Base-by-base conservation (phyloP, 2,888 invertebrate genomes). In the Coremacera marginata region DNA sequence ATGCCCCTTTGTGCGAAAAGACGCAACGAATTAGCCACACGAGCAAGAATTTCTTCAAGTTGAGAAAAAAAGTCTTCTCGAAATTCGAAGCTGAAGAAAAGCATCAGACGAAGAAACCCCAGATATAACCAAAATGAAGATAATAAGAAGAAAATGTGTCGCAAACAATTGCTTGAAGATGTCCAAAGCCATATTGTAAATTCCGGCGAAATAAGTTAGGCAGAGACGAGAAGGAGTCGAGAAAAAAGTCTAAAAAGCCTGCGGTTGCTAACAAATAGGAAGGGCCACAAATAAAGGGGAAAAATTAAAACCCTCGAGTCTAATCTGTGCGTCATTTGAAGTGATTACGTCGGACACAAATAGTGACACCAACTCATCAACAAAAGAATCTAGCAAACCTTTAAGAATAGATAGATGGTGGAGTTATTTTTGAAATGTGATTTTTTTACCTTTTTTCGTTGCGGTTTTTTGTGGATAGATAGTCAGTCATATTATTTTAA, bases 241-340 rank as follows among this genome's bases (percentile, higher is more conserved):
- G 55, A 68, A 22, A 73, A 49, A 25, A 51, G 65, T 8, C 75
- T 31, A 34, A 65, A 27, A 19, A n/a, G 14, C 49, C 62, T 37
- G 70, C 57, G 67, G 49, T 49, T 11, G 19, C 14, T 7, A 14
- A 65, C 65, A 2, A 65, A 34, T 5, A 27, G 16, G n/a, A 9
- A 65, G 65, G 9, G 37, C 14, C 37, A 52, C 22, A 27, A 31
- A 44, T 16, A 22, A 34, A 51, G 7, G 55, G 51, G 74, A 34
- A 31, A n/a, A 49, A 25, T 34, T 60, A 70, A 77, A 68, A 51
- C 81, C 81, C 82, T 80, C 73, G 81, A 82, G 83, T 80, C 82
- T 82, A 82, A 83, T 83, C 81, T 81, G 78, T 76, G 77, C 77
- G 80, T 82, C 82, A 82, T 82, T 83, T 81, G 80, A 81, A 82